Evolutionary conservation across 2,113 vertebrate species (phyloP).

Genomic region (Ramphastos sulfuratus): DNA sequence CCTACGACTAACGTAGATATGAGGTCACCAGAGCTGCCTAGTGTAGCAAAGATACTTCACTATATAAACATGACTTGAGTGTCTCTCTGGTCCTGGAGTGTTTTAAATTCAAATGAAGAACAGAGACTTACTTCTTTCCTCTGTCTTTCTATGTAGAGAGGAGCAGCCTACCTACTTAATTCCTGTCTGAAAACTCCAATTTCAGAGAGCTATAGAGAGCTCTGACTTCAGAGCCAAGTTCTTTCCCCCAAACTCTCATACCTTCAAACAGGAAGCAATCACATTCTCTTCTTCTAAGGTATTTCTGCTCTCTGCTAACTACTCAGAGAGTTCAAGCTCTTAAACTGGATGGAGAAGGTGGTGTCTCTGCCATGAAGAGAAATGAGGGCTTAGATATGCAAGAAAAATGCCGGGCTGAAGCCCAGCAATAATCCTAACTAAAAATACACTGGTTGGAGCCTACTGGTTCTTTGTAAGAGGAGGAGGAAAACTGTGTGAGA

Average conservation of each 20-base stretch:
- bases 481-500: neutral
- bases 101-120: neutral
- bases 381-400: neutral
- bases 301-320: neutral
- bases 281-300: neutral
- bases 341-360: neutral
- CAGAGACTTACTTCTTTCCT: neutral
- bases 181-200: neutral
- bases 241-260: neutral
- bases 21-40: neutral
- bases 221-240: neutral
- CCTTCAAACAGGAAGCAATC: neutral
- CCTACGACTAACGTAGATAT: neutral
- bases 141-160: neutral
- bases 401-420: neutral
- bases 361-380: neutral
- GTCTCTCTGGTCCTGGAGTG: neutral
- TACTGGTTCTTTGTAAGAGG: neutral
- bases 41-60: neutral
- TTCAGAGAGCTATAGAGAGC: neutral
- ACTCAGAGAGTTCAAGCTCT: neutral
- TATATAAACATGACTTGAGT: neutral
- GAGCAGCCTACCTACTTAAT: neutral
- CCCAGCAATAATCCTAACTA: neutral
- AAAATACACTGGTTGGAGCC: neutral